A percentile compares a stretch with the other conserved stretches of the same genome.
Conservation (phyloP, 2,888 invertebrate species). For the Archips crataeganus region DNA sequence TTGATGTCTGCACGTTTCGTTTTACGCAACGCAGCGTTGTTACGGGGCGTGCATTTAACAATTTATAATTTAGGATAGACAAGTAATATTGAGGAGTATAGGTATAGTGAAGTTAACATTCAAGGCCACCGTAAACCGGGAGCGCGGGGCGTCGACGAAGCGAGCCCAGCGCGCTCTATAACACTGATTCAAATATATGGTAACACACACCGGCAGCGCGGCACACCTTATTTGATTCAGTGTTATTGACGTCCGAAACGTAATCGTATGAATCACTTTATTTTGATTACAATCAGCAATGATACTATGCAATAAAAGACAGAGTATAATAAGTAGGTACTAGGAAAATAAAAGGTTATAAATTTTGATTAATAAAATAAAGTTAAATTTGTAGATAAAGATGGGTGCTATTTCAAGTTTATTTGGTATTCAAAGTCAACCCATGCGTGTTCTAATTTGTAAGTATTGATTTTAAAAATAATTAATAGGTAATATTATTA, state of each 20-base stretch:
- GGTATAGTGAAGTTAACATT: not conserved
- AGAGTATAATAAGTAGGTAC: no score
- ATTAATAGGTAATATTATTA: no score
- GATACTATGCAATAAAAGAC: not conserved
- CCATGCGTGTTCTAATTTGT: constrained; percentile 2
- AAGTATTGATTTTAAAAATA: not conserved
- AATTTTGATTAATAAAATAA: not conserved
- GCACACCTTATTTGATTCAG: no score
- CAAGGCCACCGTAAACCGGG: no score
- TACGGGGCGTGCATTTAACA: not conserved
- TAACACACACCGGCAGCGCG: no score
- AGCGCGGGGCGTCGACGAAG: no score
- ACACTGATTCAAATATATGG: no score
- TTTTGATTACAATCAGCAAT: not conserved
- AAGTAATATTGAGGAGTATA: not conserved
- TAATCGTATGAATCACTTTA: not conserved
- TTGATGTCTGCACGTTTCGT: not conserved
- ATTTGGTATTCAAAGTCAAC: not conserved
- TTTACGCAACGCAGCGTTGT: not conserved
- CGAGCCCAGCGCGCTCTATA: no score
- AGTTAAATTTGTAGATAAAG: not conserved
- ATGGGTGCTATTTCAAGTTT: constrained; percentile 15
- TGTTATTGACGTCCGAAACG: not conserved
- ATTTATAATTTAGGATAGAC: not conserved
- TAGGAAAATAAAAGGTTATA: not conserved